phyloP scores from a whole-genome alignment of 2,797 vertebrate genomes.

The Anisognathus igniventris region DNA sequence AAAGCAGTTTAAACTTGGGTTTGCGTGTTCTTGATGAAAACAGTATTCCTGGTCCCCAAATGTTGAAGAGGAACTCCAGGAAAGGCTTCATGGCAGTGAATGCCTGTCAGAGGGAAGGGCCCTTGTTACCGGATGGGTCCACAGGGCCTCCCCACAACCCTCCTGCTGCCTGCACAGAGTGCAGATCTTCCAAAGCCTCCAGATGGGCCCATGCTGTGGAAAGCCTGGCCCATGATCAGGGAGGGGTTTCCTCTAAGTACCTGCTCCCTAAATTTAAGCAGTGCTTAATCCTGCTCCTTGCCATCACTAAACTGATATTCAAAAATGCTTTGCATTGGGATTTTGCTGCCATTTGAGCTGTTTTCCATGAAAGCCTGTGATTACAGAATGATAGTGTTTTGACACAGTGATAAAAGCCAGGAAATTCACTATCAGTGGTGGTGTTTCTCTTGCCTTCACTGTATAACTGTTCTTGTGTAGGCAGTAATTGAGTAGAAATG shows the following conservation, averaged over 20 bases:
- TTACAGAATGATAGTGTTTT: slow-evolving; percentile 17
- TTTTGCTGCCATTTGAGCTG: not conserved
- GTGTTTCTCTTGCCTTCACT: not conserved
- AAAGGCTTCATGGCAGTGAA: not conserved
- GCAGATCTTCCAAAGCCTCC: not conserved
- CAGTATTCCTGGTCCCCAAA: not conserved
- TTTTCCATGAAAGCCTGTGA: not conserved
- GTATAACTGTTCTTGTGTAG: not conserved
- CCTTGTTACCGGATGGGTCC: no score
- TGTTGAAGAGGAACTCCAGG: not conserved
- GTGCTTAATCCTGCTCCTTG: not conserved
- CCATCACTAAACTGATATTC: not conserved
- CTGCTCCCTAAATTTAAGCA: not conserved
- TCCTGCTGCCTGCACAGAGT: accelerated
- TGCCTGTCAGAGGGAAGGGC: not conserved
- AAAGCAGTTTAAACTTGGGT: not conserved
- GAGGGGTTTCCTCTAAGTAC: not conserved
- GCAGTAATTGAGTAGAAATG: not conserved
- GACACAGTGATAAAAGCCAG: not conserved
- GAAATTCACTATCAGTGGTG: not conserved
- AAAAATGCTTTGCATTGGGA: not conserved
- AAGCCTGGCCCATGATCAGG: not conserved
- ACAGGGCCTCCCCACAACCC: not conserved
- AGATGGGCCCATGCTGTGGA: accelerated
- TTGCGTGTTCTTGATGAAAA: not conserved